These are phyloP conservation scores for Progne subis DNA, from an alignment of 2,113 vertebrate species.

Conservation along the genomic window DNA sequence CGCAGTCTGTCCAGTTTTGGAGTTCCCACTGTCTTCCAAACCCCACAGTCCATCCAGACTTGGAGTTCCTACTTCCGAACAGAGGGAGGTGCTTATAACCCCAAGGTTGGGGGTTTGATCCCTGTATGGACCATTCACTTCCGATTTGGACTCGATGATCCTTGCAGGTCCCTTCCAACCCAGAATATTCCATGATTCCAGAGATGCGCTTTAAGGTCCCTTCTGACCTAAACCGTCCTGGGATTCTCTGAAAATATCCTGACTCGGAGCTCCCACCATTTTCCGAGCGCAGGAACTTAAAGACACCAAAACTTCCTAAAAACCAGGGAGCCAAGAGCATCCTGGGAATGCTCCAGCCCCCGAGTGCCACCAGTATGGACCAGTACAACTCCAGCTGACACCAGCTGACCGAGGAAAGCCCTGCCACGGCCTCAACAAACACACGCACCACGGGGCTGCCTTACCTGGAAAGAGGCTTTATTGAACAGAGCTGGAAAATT, in stretches of 20 bases:
- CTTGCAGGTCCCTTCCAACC: neutral
- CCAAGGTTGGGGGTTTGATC: neutral
- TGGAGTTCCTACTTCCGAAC: neutral
- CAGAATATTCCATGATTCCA: neutral
- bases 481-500: constrained; percentile 90
- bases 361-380: neutral
- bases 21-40: fast-evolving
- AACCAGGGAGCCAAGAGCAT: neutral
- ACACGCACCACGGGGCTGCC: constrained; percentile 77
- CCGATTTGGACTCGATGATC: neutral
- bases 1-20: fast-evolving
- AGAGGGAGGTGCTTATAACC: neutral
- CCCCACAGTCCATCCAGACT: fast-evolving
- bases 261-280: fast-evolving
- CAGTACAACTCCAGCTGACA: neutral
- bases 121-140: neutral
- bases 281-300: neutral
- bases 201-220: neutral
- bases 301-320: neutral
- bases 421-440: constrained; percentile 65
- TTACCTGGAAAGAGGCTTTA: constrained; percentile 91
- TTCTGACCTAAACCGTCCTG: neutral
- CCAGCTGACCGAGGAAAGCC: neutral
- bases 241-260: neutral
- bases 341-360: neutral